Evolutionary conservation across 2,888 invertebrate genomes (phyloP).

Genomic region (Ectobius pallidus): DNA sequence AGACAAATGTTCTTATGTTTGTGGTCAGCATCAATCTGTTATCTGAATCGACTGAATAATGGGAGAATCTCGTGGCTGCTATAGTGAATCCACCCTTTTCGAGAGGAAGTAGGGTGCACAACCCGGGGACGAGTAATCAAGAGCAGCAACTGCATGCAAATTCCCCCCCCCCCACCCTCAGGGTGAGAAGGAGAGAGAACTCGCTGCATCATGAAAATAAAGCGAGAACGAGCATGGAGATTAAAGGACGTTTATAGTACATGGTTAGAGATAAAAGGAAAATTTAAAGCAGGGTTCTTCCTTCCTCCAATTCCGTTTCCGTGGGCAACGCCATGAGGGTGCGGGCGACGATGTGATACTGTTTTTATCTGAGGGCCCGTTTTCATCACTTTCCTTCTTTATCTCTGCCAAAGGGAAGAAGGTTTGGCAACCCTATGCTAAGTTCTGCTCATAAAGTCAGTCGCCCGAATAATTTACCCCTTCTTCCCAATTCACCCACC

Average conservation of each 20-base stretch:
- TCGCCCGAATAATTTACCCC: conserved; percentile 1
- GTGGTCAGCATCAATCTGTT: no score
- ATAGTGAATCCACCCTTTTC: no score
- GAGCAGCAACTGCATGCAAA: no score
- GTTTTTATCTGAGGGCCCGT: conserved; percentile 8
- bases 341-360: conserved; percentile 3
- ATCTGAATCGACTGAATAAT: no score
- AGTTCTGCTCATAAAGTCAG: not conserved
- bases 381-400: conserved; percentile 17
- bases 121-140: no score
- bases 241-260: conserved; percentile 28
- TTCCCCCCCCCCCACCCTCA: not conserved
- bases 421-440: not conserved
- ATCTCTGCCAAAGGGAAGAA: not conserved
- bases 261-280: conserved; percentile 30
- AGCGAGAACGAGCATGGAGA: not conserved
- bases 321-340: not conserved
- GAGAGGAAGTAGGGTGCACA: no score
- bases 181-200: not conserved
- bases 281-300: conserved; percentile 28
- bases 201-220: not conserved
- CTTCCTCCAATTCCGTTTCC: conserved; percentile 15
- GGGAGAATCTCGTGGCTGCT: no score
- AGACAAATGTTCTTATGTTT: no score
- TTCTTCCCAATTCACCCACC: no score